Base-by-base conservation (phyloP, 2,113 vertebrate species). In the Promerops cafer region DNA sequence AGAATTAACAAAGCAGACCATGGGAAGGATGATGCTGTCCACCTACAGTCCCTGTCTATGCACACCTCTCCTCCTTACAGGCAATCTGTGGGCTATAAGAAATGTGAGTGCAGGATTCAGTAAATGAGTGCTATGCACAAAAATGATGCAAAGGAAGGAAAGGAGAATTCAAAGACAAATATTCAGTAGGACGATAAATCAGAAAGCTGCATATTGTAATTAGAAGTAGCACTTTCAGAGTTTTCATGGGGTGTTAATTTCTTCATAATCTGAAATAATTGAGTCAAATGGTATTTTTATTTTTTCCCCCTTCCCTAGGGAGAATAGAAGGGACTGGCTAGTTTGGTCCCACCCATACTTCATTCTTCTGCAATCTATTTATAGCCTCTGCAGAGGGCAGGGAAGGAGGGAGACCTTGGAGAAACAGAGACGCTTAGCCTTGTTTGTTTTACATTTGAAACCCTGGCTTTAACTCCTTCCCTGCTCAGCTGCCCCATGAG, bases 151-250 rank as follows among this genome's bases (percentile, higher is more conserved):
- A 72, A 90, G 54, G 50, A 95, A 81, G 31, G 61, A 60, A 92
- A 96, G 93, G 95, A 91, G 95, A 96, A 83, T 91, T 91, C 93
- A 94, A 87, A 95, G 94, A 59, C 91, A 81, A 80, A 85, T 90
- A 87, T 77, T 93, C 66, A 42, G 45, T 66, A 28, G 53, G 37
- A 57, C 64, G 79, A 74, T 94, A 91, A 84, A 92, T 85, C 83
- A 69, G 78, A 96, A 68, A 47, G 40, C 33, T 16, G 13, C 19
- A 24, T 93, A 39, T 50, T 92, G 68, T 92, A 93, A 90, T 96
- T 83, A 87, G 90, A 52, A 72, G 33, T 49, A 91, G 40, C 54
- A 35, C 54, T 87, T 87, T 23, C 54, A 24, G 35, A 49, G 91
- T 93, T 97, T 92, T 93, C 93, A 68, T 87, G 82, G 89, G 9